These are phyloP conservation scores for Hedya salicella DNA, from an alignment of 2,888 invertebrate species.

Conservation along the genomic window DNA sequence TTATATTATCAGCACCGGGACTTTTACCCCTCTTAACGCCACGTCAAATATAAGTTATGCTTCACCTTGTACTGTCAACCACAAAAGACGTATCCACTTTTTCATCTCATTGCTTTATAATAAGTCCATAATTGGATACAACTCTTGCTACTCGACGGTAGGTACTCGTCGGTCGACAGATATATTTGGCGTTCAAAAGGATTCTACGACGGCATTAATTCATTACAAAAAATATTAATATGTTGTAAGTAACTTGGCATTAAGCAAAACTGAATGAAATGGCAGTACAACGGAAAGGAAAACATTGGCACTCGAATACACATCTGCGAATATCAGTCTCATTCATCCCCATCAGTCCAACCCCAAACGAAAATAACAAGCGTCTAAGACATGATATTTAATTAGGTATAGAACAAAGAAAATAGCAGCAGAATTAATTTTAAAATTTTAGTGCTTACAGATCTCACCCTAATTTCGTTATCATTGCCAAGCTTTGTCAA, in stretches of 20 bases:
- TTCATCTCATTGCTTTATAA: too few relatives aligned
- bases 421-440: conserved; percentile 1
- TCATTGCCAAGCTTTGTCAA: not conserved
- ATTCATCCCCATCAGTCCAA: conserved; percentile 16
- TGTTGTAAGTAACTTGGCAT: not conserved
- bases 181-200: not conserved
- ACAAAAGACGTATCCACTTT: too few relatives aligned
- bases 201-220: not conserved
- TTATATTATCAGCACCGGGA: too few relatives aligned
- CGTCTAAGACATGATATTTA: not conserved
- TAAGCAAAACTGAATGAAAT: conserved; percentile 3
- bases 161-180: not conserved
- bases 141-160: too few relatives aligned
- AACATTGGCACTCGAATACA: conserved; percentile 33
- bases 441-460: conserved; percentile 6
- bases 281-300: conserved; percentile 3
- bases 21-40: too few relatives aligned
- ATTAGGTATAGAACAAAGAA: too few relatives aligned
- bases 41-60: too few relatives aligned
- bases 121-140: too few relatives aligned
- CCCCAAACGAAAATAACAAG: conserved; percentile 11
- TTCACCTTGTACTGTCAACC: too few relatives aligned
- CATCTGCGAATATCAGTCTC: conserved; percentile 32
- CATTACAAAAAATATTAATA: not conserved
- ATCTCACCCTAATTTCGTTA: not conserved